A percentile compares a stretch with the other conserved stretches of the same genome.
phyloP scores from a whole-genome alignment of 2,888 invertebrate species.

The Hydrotaea cyrtoneurina region DNA sequence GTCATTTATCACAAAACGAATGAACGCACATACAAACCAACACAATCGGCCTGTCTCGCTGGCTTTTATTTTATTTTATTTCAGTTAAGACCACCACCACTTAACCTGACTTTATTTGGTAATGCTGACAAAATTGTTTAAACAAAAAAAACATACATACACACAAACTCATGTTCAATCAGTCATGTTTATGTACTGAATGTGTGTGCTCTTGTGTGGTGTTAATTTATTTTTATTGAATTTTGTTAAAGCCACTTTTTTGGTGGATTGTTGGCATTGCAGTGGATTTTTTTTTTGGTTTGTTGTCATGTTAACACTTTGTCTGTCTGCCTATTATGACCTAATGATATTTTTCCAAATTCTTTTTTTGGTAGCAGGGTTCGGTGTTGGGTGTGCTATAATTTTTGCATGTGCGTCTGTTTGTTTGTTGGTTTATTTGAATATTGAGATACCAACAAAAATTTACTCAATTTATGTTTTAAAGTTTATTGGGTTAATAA shows the following conservation, averaged over 20 bases:
- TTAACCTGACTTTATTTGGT: conserved; percentile 31
- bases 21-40: too few relatives aligned
- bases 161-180: background rate
- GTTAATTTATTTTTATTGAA: conserved; percentile 30
- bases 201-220: background rate
- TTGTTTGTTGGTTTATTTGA: background rate
- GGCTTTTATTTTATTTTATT: conserved; percentile 18
- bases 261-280: conserved; percentile 10
- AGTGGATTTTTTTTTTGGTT: background rate
- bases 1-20: conserved; percentile 44
- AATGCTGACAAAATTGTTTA: conserved; percentile 23
- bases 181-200: background rate
- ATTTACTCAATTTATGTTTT: conserved; percentile 15
- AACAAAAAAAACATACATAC: too few relatives aligned
- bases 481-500: conserved; percentile 48
- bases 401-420: background rate
- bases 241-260: background rate
- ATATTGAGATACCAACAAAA: background rate
- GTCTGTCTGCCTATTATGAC: conserved; percentile 10
- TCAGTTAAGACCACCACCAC: background rate
- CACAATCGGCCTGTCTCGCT: background rate
- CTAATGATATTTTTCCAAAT: conserved; percentile 3
- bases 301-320: conserved; percentile 38
- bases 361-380: background rate
- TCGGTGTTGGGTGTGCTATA: conserved; percentile 14